Conservation (phyloP, 1,140 invertebrate genomes). For the Heliothis subflexa region DNA sequence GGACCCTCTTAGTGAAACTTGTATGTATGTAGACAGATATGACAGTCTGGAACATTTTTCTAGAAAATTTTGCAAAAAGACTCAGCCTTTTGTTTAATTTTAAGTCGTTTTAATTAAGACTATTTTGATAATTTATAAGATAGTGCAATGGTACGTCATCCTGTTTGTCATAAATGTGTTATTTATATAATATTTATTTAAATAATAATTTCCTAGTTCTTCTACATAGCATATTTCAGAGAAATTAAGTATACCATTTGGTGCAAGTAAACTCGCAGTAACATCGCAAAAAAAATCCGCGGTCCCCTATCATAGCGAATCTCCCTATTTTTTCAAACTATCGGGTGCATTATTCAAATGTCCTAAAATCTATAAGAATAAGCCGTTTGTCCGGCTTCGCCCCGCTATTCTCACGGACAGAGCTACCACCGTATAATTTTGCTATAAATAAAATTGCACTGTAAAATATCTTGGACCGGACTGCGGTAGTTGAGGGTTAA, state of each 20-base stretch:
- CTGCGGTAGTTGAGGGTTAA: conserved; percentile 14
- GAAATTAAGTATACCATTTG: background rate
- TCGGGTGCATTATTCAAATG: conserved; percentile 58
- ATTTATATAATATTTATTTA: too few relatives aligned
- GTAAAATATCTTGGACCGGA: conserved; percentile 69
- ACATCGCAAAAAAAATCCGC: conserved; percentile 3
- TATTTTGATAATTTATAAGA: too few relatives aligned
- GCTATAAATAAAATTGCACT: conserved; percentile 79
- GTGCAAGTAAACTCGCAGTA: too few relatives aligned
- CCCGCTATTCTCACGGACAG: conserved; percentile 67
- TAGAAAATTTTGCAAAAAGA: background rate
- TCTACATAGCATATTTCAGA: too few relatives aligned
- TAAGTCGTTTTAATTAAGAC: too few relatives aligned
- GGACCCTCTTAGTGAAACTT: conserved; percentile 28
- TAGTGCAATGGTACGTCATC: too few relatives aligned
- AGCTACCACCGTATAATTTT: conserved; percentile 70
- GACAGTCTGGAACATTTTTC: background rate
- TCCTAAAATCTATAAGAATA: conserved; percentile 57
- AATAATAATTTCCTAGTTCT: too few relatives aligned
- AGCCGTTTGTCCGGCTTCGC: conserved; percentile 33
- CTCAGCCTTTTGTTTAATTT: too few relatives aligned
- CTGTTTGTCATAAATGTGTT: too few relatives aligned
- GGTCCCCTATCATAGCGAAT: conserved; percentile 29
- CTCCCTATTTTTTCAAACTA: conserved; percentile 40
- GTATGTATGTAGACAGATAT: background rate